Base-by-base conservation (phyloP, 2,797 vertebrate species). In the Microchirus variegatus region DNA sequence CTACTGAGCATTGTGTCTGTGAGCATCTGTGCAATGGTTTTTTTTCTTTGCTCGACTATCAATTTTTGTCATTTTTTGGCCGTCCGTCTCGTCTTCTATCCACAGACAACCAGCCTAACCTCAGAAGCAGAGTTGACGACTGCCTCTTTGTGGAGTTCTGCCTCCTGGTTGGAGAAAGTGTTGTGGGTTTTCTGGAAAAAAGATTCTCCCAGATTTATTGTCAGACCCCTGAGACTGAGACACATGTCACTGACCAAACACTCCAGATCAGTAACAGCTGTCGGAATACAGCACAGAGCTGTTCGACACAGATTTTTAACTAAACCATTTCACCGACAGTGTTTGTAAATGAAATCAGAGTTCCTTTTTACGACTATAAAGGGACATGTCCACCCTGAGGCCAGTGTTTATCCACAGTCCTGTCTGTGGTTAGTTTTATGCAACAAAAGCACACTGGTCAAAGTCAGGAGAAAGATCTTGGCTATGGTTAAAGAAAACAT, bases 1-100 rank as follows among this genome's bases (percentile, higher is more conserved):
- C 37, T 10, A 10, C n/a, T 56, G 13, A 72, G 44, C 51, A 26
- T 47, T 67, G 16, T 63, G 43, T 65, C 15, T 65, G 44, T 57
- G 40, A 9, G n/a, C 51, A 53, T 50, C 9, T n/a, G 7, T 22
- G 45, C 59, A 8, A 31, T 14, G 15, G 12, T 14, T 13, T 13
- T 42, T 15, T 15, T 42, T 42, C 1, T 41, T 13, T 41, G 40
- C 12, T 41, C 4, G 1, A 12, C 4, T 12, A 41, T 13, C 40
- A 41, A 10, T 12, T 22, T 22, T 22, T 3, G 22, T 3, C 22
- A 22, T 22, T 22, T 22, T 22, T 22, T 22, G 22, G 22, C 22
- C 22, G 22, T 22, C 22, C 22, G 5, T 3, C 22, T 22, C 22
- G 22, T 3, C 22, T 3, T 22, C 5, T 22, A 22, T 22, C 22